phyloP scores from a whole-genome alignment of 1,140 invertebrate species.

The honey bee (Apis mellifera) region Amel_HAv3.1 CM009946.2:3889501-3890000 shows the following conservation, averaged over 20 bases:
- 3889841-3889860: conserved; percentile 50
- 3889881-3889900: conserved; percentile 55
- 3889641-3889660: no score
- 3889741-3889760: conserved; percentile 40
- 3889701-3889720: conserved; percentile 3
- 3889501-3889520: conserved; percentile 60
- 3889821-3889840: conserved; percentile 51
- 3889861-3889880: conserved; percentile 47
- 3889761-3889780: conserved; percentile 44
- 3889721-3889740: conserved; percentile 30
- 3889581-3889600: no score
- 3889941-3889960: conserved; percentile 7
- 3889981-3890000: neutral
- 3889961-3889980: conserved; percentile 25
- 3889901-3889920: conserved; percentile 57
- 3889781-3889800: conserved; percentile 40
- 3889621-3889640: no score
- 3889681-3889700: no score
- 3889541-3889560: neutral
- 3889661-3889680: conserved; percentile 21
- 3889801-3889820: conserved; percentile 31
- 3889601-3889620: neutral
- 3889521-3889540: neutral
- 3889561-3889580: no score
- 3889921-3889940: conserved; percentile 59